Conservation (phyloP, 2,888 invertebrate species). For the Cosmia trapezina region DNA sequence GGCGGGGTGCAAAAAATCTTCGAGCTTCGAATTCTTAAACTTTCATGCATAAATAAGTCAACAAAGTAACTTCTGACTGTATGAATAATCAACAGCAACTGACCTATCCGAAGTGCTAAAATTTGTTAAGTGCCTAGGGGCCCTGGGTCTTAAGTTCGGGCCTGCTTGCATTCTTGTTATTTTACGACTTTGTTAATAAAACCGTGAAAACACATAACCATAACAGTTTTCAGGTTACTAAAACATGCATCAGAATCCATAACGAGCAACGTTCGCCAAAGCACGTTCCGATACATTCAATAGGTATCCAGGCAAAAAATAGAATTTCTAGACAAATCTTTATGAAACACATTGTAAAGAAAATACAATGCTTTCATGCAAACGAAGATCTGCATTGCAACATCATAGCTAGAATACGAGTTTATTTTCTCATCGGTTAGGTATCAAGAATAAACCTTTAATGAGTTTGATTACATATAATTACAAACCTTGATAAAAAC, state of each 20-base stretch:
- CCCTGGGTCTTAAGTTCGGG: too few species aligned
- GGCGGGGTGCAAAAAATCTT: too few species aligned
- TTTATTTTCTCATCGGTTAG: conserved; percentile 10
- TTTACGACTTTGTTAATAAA: conserved; percentile 46
- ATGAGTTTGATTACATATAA: conserved; percentile 30
- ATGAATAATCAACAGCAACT: too few species aligned
- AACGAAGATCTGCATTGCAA: conserved; percentile 3
- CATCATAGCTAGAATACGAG: neutral
- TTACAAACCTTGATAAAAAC: conserved; percentile 31
- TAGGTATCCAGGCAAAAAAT: conserved; percentile 44
- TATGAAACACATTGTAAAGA: conserved; percentile 29
- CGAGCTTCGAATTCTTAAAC: too few species aligned
- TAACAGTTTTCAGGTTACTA: conserved; percentile 59
- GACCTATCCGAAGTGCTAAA: too few species aligned
- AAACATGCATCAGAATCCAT: conserved; percentile 43
- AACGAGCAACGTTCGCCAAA: conserved; percentile 47
- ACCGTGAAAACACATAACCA: conserved; percentile 43
- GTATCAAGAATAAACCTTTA: conserved; percentile 9
- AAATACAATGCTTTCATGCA: neutral
- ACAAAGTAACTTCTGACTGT: too few species aligned
- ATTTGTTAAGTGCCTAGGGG: too few species aligned
- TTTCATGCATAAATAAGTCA: too few species aligned
- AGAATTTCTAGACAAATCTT: conserved; percentile 23
- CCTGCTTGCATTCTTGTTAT: conserved; percentile 12
- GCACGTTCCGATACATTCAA: conserved; percentile 56